phyloP scores from a whole-genome alignment of 2,797 vertebrate genomes.

The Microctenopoma steveboyesi region DNA sequence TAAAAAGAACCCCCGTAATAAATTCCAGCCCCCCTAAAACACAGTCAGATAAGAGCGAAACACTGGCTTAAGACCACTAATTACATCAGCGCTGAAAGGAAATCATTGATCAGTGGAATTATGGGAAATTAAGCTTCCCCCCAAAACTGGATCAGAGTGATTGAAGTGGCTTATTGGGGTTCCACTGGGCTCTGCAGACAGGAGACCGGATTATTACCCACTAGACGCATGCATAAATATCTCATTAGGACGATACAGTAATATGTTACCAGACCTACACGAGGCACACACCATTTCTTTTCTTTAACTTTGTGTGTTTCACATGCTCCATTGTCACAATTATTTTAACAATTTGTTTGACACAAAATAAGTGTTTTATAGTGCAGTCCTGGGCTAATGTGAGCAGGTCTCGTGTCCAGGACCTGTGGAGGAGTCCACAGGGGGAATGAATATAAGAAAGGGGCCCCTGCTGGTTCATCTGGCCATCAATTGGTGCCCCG shows the following conservation, averaged over 20 bases:
- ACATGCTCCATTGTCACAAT: constrained; percentile 11
- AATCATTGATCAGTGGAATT: constrained; percentile 91
- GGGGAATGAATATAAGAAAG: constrained; percentile 90
- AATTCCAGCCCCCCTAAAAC: constrained; percentile 73
- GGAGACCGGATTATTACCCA: constrained; percentile 70
- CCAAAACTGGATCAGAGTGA: constrained; percentile 90
- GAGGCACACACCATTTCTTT: constrained; percentile 4
- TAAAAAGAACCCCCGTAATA: constrained; percentile 85
- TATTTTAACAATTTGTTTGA: constrained; percentile 22
- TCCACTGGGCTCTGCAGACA: constrained; percentile 73
- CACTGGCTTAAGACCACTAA: constrained; percentile 89
- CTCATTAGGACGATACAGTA: constrained; percentile 54
- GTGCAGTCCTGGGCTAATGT: constrained; percentile 28
- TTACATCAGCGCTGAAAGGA: constrained; percentile 92
- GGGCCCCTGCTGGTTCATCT: constrained; percentile 89
- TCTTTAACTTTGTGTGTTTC: constrained; percentile 5
- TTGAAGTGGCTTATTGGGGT: constrained; percentile 85
- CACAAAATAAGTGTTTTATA: constrained; percentile 34
- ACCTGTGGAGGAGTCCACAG: constrained; percentile 75
- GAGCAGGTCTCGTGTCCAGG: constrained; percentile 64
- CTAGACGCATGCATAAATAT: constrained; percentile 19
- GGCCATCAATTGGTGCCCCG: constrained; percentile 89
- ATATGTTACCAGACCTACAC: constrained; percentile 20
- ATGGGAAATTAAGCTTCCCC: constrained; percentile 89
- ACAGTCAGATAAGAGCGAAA: constrained; percentile 77